Conservation (phyloP, 2,888 invertebrate genomes). For the Rutpela maculata region DNA sequence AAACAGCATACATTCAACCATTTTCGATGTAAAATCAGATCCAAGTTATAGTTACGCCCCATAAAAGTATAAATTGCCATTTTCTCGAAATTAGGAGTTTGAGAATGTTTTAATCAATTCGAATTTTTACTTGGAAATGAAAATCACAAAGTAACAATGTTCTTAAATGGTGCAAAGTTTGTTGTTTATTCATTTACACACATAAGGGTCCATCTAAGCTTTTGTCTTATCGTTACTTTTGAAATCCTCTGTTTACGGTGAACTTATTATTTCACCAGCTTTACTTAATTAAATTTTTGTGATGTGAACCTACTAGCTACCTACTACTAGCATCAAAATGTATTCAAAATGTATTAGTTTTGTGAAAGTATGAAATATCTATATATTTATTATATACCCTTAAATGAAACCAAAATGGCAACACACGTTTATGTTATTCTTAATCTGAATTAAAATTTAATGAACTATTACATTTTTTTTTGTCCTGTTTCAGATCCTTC, state of each 20-base stretch:
- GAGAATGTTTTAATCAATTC: background rate
- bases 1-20: background rate
- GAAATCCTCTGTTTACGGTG: background rate
- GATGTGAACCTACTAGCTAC: background rate
- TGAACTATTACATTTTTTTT: too few species aligned
- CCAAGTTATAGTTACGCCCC: too few species aligned
- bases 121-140: background rate
- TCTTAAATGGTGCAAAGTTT: background rate
- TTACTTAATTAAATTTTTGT: background rate
- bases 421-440: too few species aligned
- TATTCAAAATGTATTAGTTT: background rate
- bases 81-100: background rate
- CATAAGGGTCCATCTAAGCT: too few species aligned
- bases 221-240: background rate
- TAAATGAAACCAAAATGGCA: too few species aligned
- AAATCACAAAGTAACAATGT: background rate
- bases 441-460: too few species aligned
- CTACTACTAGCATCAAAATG: background rate
- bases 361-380: too few species aligned
- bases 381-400: too few species aligned
- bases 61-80: background rate
- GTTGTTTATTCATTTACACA: background rate
- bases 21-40: background rate
- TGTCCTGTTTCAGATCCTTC: too few species aligned
- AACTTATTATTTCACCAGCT: background rate